Conservation (phyloP, 2,888 invertebrate genomes). For the Lepidochrysops patricia region DNA sequence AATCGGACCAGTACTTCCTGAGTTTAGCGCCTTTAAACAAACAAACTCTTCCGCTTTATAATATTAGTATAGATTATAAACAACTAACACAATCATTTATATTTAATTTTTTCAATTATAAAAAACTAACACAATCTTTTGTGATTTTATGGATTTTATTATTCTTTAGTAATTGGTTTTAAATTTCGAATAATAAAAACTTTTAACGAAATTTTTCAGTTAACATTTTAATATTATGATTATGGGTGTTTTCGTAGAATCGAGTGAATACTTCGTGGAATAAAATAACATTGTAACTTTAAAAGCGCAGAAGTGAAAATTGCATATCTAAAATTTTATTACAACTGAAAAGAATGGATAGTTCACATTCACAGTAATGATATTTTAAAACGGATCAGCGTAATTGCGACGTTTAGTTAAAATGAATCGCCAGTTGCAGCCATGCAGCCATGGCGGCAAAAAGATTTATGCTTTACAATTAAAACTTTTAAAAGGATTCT, state of each 20-base stretch:
- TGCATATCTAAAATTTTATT: neutral
- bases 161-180: neutral
- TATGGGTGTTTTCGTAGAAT: too few species aligned
- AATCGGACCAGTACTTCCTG: too few species aligned
- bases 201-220: neutral
- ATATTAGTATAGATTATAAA: too few species aligned
- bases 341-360: neutral
- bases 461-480: slow-evolving; percentile 36
- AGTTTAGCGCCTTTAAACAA: too few species aligned
- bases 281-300: neutral
- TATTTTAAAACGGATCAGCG: slow-evolving; percentile 10
- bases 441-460: slow-evolving; percentile 41
- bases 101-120: too few species aligned
- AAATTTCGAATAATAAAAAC: neutral
- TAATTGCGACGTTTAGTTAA: slow-evolving; percentile 12
- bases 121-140: too few species aligned
- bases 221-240: too few species aligned
- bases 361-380: slow-evolving; percentile 4
- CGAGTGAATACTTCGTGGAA: neutral
- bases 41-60: too few species aligned
- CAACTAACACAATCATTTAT: too few species aligned
- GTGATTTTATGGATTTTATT: neutral
- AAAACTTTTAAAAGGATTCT: slow-evolving; percentile 6
- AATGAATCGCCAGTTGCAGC: slow-evolving; percentile 8
- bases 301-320: neutral